Evolutionary conservation across 2,113 vertebrate genomes (phyloP), one percentile per base, ranked within the genome.

Genomic region (Tachysurus vachellii): DNA sequence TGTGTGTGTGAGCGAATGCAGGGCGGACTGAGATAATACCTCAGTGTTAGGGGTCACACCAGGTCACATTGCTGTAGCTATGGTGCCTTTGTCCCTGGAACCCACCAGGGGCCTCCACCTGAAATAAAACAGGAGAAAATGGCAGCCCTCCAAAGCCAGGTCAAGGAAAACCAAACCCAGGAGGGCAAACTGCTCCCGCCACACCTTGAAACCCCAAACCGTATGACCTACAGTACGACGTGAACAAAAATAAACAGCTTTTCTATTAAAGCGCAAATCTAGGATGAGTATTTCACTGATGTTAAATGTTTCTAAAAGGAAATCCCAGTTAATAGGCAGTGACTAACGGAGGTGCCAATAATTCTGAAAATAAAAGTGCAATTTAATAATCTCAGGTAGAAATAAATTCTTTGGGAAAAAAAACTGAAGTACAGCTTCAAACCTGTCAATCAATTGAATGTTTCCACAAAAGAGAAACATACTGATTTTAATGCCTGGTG

Each of bases 161-260:
- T 86, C 85, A 54, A 68, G 80, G 71, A 91, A 89, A 93, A 93
- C 89, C 77, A 80, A 77, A 91, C 85, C 90, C 56, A 31, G 64
- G 66, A 59, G 70, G 31, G 23, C 81, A 73, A 50, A 62, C 44
- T 12, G 57, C 57, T 77, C 73, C n/a, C 17, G 88, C 89, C 89
- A 26, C 92, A 82, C 92, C 92, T 90, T 81, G n/a, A 16, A 77
- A 68, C 80, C 73, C 71, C 85, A 73, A 77, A 85, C 16, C 42
- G 61, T 79, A 76, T 87, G 79, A 57, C 88, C 56, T 28, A n/a
- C 28, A 28, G 26, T 0, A 6, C 13, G 1, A 5, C 12, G 47
- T 54, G n/a, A 28, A 50, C 5, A 5, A 31, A 16, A 31, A 23
- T 36, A 19, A n/a, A n/a, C 28, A 59, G 54, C 19, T 62, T 82